phyloP scores from a whole-genome alignment of 2,797 vertebrate species.

The Selene dorsalis region DNA sequence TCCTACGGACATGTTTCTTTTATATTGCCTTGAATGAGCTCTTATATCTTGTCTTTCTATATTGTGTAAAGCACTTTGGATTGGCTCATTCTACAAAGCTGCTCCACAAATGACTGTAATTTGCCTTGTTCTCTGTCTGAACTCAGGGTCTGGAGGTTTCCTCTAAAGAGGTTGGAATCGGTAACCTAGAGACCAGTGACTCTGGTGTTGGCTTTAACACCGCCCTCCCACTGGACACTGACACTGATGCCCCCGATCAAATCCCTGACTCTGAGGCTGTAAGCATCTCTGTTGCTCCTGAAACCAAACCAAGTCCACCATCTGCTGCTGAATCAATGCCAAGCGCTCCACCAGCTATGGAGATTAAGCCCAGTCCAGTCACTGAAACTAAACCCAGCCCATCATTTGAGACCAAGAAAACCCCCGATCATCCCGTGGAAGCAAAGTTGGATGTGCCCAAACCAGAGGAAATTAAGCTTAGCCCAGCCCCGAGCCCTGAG shows the following conservation, averaged over 20 bases:
- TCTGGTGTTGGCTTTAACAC: constrained; percentile 88
- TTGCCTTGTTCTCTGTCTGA: constrained; percentile 37
- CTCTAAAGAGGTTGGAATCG: constrained; percentile 84
- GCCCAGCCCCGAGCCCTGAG: constrained; percentile 74
- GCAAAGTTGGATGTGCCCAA: constrained; percentile 70
- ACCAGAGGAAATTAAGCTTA: constrained; percentile 74
- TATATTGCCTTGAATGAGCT: constrained; percentile 37
- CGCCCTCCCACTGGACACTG: constrained; percentile 86
- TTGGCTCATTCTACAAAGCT: constrained; percentile 2
- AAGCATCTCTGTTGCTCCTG: constrained; percentile 70
- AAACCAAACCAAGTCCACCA: constrained; percentile 64
- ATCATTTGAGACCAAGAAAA: constrained; percentile 63
- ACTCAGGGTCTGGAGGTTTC: constrained; percentile 86
- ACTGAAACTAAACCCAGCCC: constrained; percentile 66
- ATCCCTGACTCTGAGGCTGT: constrained; percentile 77
- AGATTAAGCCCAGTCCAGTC: constrained; percentile 65
- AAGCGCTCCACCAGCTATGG: constrained; percentile 59
- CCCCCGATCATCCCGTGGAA: constrained; percentile 62
- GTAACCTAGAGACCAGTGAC: constrained; percentile 87
- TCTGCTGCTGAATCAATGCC: constrained; percentile 63
- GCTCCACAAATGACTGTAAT: not conserved
- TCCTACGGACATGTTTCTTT: constrained; percentile 26
- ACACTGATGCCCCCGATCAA: constrained; percentile 84
- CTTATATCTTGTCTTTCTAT: constrained; percentile 16
- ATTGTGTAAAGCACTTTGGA: constrained; percentile 11